A percentile compares a stretch with the other conserved stretches of the same genome.
phyloP scores from a whole-genome alignment of 2,888 invertebrate genomes.

The Meiosimyza decipiens region DNA sequence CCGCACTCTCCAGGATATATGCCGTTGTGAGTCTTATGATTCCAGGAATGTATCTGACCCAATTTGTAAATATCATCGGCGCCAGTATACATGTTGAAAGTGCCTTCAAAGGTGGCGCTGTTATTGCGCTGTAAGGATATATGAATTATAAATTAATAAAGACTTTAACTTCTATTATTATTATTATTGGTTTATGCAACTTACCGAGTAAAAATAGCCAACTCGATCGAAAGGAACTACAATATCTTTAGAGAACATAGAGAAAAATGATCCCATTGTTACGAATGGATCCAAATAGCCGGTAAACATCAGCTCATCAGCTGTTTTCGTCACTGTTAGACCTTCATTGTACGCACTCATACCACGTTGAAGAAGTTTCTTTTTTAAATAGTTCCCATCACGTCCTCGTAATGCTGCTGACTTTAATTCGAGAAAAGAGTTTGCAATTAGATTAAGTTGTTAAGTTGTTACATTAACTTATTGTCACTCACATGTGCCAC shows the following conservation, averaged over 20 bases:
- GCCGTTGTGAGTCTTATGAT: slow-evolving; percentile 71
- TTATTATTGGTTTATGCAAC: slow-evolving; percentile 63
- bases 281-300: slow-evolving; percentile 82
- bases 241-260: slow-evolving; percentile 67
- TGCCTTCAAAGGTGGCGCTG: slow-evolving; percentile 78
- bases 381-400: slow-evolving; percentile 70
- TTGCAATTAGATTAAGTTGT: neutral
- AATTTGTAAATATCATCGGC: slow-evolving; percentile 71
- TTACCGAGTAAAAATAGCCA: slow-evolving; percentile 82
- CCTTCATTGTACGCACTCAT: slow-evolving; percentile 69
- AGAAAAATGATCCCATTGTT: slow-evolving; percentile 71
- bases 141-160: neutral
- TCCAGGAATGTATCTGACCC: slow-evolving; percentile 80
- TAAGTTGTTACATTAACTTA: neutral
- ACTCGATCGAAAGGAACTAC: slow-evolving; percentile 77
- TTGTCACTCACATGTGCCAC: slow-evolving; percentile 77
- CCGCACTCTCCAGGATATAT: slow-evolving; percentile 71
- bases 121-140: slow-evolving; percentile 77
- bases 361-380: slow-evolving; percentile 70
- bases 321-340: slow-evolving; percentile 72
- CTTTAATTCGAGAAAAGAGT: slow-evolving; percentile 53
- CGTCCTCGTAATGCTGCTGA: slow-evolving; percentile 66
- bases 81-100: slow-evolving; percentile 82
- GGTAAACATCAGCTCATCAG: slow-evolving; percentile 78
- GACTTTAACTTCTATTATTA: too few relatives aligned